Percentiles rank a stretch among this genome's conserved stretches.
Conservation (phyloP, 30 jellyfish, hydroid and myxozoan species). For the Aurelia coerulea region DNA sequence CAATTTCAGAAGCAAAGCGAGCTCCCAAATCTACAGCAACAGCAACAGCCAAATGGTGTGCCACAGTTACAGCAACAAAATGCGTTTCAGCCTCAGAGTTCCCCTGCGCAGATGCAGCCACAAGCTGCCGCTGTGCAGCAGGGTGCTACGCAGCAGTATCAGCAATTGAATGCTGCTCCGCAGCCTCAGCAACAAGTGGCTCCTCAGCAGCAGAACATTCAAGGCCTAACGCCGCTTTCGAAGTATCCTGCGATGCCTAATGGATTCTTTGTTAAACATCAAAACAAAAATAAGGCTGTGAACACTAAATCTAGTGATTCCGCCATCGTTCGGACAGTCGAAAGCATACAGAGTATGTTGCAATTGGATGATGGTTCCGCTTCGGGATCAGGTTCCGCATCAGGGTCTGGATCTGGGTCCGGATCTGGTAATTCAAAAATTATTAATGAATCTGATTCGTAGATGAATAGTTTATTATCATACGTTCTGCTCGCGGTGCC, state of each 20-base stretch:
- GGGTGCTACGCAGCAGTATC: background rate
- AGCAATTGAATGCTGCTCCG: background rate
- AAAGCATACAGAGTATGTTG: background rate
- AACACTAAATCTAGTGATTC: background rate
- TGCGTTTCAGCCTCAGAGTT: background rate
- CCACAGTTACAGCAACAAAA: too few relatives aligned
- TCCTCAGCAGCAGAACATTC: conserved; percentile 15
- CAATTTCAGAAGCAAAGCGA: conserved; percentile 38
- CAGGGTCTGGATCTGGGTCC: conserved; percentile 7
- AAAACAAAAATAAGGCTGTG: background rate
- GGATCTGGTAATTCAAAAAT: too few relatives aligned
- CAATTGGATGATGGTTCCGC: conserved; percentile 1
- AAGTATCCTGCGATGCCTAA: conserved; percentile 59
- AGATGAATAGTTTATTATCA: too few relatives aligned
- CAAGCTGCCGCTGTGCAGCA: background rate
- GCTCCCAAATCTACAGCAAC: conserved; percentile 35
- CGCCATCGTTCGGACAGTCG: background rate
- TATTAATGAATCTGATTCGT: too few relatives aligned
- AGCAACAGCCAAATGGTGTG: background rate
- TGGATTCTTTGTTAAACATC: conserved; percentile 54
- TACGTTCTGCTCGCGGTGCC: too few relatives aligned
- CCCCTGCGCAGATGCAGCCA: background rate
- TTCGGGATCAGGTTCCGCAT: background rate
- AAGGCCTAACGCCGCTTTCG: conserved; percentile 1
- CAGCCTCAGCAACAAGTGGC: background rate